Evolutionary conservation across 2,888 invertebrate genomes (phyloP), one percentile per base, ranked within the genome.

Genomic region (Synanthedon formicaeformis): DNA sequence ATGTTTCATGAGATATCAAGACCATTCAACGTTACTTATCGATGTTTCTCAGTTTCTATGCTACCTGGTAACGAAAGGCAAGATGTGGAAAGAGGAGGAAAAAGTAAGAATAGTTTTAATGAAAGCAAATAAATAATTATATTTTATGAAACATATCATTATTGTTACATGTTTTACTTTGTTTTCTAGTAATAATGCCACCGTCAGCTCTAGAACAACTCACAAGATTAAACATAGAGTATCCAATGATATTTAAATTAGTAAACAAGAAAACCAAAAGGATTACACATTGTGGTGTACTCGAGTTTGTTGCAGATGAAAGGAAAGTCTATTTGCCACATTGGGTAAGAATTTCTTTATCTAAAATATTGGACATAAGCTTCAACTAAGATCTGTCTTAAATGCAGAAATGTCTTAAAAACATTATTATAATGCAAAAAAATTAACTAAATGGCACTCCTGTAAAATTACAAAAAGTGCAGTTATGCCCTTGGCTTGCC

Each of bases 301-400:
- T 99, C 58, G 99, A 99, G 79, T 99, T 99, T 89, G 97, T 99
- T 6, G 99, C 99, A 10, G 98, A 99, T 75, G 99, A 99, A 82
- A 99, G 98, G 34, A 95, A 95, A 84, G 96, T 97, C 50, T 99
- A 98, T 78, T 89, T 99, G 62, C 99, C 99, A n/a, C 94, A 97
- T 71, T 99, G 99, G 99, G 96, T 96, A 81, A 78, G 81, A 58
- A 49, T 34, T 34, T 34, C 34, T 34, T 34, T 34, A 34, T 34
- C 34, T 2, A 34, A 10, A 34, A 34, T 34, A 2, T 34, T 34
- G 6, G 27, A 34, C 8, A 8, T 23, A 23, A 23, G 23, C 23
- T 41, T 41, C 11, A 10, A 12, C n/a, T 41, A 41, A 8, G n/a
- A n/a, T n/a, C n/a, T n/a, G n/a, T n/a, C n/a, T n/a, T n/a, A n/a